These are phyloP conservation scores for Casuarius casuarius DNA, from an alignment of 2,113 vertebrate genomes.

Conservation along the genomic window DNA sequence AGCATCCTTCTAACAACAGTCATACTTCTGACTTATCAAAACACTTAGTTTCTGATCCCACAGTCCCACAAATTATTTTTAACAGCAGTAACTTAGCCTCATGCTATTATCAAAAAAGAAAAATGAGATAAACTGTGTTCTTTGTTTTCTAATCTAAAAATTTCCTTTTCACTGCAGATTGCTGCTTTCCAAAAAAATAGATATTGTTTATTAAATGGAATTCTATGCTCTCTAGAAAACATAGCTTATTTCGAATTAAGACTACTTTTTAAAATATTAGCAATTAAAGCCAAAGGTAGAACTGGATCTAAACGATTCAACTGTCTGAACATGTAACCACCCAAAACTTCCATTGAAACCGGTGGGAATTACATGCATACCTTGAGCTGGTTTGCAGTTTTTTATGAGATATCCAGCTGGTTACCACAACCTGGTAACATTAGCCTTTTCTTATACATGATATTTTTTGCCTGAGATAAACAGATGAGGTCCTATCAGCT, in stretches of 20 bases:
- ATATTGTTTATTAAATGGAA: background rate
- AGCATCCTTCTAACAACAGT: slow-evolving; percentile 16
- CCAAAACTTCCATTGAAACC: background rate
- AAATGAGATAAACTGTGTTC: background rate
- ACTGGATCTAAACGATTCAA: background rate
- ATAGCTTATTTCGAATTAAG: background rate
- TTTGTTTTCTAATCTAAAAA: background rate
- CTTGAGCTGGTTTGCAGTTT: background rate
- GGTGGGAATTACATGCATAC: rapidly evolving
- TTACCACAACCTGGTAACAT: background rate
- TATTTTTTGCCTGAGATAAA: background rate
- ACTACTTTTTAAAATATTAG: background rate
- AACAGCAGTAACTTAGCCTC: background rate
- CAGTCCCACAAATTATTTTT: slow-evolving; percentile 2
- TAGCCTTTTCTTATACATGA: background rate
- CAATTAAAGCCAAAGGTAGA: background rate
- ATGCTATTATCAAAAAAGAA: background rate
- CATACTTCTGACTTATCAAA: slow-evolving; percentile 1
- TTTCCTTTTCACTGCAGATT: background rate
- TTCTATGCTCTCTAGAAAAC: background rate
- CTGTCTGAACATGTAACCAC: background rate
- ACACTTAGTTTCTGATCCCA: background rate
- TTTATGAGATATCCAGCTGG: background rate
- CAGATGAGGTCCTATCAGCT: background rate
- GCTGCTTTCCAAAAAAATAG: background rate